These are phyloP conservation scores for Graphium colonna DNA, from an alignment of 2,888 invertebrate species.

Conservation along the genomic window DNA sequence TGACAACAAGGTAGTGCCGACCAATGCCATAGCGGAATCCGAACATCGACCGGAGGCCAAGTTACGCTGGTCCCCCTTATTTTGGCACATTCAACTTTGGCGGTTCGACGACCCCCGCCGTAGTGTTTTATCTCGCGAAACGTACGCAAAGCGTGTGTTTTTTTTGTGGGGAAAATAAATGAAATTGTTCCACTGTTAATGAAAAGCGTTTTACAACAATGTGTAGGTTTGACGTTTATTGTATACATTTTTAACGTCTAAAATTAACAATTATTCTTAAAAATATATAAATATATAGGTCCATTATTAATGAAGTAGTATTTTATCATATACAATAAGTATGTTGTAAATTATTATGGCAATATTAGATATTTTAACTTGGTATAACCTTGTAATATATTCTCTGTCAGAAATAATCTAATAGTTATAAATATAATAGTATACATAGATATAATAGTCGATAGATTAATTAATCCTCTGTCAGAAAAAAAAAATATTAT, in stretches of 20 bases:
- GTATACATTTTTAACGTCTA: no score
- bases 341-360: no score
- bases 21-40: slow-evolving; percentile 29
- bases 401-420: no score
- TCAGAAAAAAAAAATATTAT: no score
- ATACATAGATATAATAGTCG: no score
- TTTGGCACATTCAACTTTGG: slow-evolving; percentile 32
- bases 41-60: slow-evolving; percentile 22
- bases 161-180: slow-evolving; percentile 1
- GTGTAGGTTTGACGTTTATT: background rate
- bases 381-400: no score
- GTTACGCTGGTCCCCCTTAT: slow-evolving; percentile 26
- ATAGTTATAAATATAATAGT: no score
- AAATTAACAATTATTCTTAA: no score
- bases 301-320: no score
- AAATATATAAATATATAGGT: no score
- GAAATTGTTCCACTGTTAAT: slow-evolving; percentile 8
- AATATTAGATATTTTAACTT: background rate
- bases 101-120: slow-evolving; percentile 21
- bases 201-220: background rate
- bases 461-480: no score
- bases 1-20: slow-evolving; percentile 30
- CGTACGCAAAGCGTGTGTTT: slow-evolving; percentile 9
- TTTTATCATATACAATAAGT: no score
- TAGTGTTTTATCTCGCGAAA: slow-evolving; percentile 23